Base-by-base conservation (phyloP, 2,797 vertebrate genomes). In the Phoebastria nigripes region DNA sequence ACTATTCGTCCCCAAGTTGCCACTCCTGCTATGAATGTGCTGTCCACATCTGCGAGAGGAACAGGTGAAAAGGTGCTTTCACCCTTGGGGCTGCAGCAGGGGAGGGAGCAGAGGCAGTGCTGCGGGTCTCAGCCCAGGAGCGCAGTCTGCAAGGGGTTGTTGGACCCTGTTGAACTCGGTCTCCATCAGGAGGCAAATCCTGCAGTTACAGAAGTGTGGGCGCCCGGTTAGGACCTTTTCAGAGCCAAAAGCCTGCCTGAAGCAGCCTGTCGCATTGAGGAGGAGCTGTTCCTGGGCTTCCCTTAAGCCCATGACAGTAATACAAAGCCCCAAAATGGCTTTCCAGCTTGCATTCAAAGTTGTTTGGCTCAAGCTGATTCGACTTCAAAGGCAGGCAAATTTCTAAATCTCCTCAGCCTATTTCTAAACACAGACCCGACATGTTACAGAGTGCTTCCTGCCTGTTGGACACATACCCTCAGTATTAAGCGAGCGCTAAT, bases 321-420 rank as follows among this genome's bases (percentile, higher is more conserved):
- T 47, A 89, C 58, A 95, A 91, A 94, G 73, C 66, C 47, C 70
- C 3, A 2, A 86, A 91, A 94, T 55, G 77, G 33, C 83, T 95
- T 94, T 94, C 82, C 80, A 94, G 73, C 82, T 90, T 79, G 70
- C 54, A 58, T 79, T 90, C 87, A 88, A n/a, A 83, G 76, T 47
- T 90, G 91, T 95, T 94, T 96, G 96, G 94, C 90, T 96, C 22
- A 4, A 70, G 70, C 41, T 79, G 77, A 93, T 94, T 76, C 0
- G 0, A 94, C 94, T 97, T 96, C 94, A 96, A 97, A 96, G 79
- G 73, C 87, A 91, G 85, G 77, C 82, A 96, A 94, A 82, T 86
- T 94, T 93, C 83, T 93, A 90, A 95, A 96, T 94, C 95, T 94
- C 61, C 33, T 86, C 95, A 90, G 87, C 15, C 79, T 91, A 21